These are phyloP conservation scores for Larimichthys crocea DNA, from an alignment of 2,113 vertebrate genomes.

Conservation along the genomic window DNA sequence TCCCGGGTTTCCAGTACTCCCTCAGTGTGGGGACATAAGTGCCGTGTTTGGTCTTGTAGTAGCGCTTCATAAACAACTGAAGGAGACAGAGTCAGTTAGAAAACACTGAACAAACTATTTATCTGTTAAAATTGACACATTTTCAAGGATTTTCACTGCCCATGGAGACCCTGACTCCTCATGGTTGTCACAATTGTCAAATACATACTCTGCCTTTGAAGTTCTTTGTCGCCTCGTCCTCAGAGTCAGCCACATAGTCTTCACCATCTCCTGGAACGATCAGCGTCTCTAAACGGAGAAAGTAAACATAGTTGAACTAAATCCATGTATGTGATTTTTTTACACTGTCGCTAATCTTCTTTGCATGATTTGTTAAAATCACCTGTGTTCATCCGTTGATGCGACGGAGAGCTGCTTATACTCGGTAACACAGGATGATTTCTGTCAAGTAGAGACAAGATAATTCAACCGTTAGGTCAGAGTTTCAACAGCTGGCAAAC, in stretches of 20 bases:
- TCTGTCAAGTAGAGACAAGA: constrained; percentile 69
- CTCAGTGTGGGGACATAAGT: constrained; percentile 84
- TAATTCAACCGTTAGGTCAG: not conserved
- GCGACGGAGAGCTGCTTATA: constrained; percentile 23
- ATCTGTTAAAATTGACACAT: not conserved
- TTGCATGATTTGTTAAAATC: constrained; percentile 2
- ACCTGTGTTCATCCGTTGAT: constrained; percentile 67
- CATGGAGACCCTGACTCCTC: too few relatives aligned
- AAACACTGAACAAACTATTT: not conserved
- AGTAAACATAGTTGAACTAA: not conserved
- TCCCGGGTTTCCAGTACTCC: constrained; percentile 78
- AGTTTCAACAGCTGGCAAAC: not conserved
- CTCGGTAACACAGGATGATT: constrained; percentile 49
- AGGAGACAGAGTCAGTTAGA: constrained; percentile 33
- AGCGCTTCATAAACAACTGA: constrained; percentile 83
- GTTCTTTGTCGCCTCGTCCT: constrained; percentile 82
- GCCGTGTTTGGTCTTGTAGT: constrained; percentile 84
- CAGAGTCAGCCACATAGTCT: constrained; percentile 84
- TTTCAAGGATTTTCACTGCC: not conserved
- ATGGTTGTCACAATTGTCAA: not conserved
- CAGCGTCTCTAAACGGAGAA: constrained; percentile 29
- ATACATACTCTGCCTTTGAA: constrained; percentile 79
- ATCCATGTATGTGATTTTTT: not conserved
- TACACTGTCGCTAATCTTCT: not conserved
- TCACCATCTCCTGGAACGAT: constrained; percentile 33